Evolutionary conservation across 2,888 invertebrate species (phyloP).

Genomic region (Drosophila colorata): DNA sequence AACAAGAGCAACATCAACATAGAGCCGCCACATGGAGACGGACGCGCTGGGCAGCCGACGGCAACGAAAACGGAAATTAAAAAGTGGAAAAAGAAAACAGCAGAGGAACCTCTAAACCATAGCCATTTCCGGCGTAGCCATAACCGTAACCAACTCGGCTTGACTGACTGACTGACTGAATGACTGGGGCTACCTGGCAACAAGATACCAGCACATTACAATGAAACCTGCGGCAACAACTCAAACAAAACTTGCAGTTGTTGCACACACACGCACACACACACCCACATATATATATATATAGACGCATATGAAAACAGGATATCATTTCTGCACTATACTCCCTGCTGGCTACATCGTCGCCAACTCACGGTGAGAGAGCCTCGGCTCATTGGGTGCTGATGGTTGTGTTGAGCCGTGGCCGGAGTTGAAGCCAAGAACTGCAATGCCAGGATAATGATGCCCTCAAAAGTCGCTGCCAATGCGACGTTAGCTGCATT

Average conservation of each 20-base stretch:
- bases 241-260: conserved; percentile 74
- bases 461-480: conserved; percentile 45
- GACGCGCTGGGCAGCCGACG: conserved; percentile 51
- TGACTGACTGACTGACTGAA: conserved; percentile 31
- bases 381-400: conserved; percentile 5
- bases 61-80: conserved; percentile 77
- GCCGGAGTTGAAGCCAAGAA: conserved; percentile 33
- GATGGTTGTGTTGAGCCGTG: conserved; percentile 12
- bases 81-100: conserved; percentile 80
- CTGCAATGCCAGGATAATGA: conserved; percentile 68
- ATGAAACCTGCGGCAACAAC: conserved; percentile 76
- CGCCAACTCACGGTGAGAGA: conserved; percentile 21
- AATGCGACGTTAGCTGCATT: conserved; percentile 21
- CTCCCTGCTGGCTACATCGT: conserved; percentile 18
- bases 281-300: conserved; percentile 7
- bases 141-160: conserved; percentile 53
- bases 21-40: conserved; percentile 30
- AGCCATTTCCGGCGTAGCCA: conserved; percentile 56
- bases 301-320: conserved; percentile 56
- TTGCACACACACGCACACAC: conserved; percentile 42
- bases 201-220: conserved; percentile 77
- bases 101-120: conserved; percentile 71
- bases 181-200: conserved; percentile 48
- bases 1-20: conserved; percentile 56
- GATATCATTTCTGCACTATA: conserved; percentile 60